Base-by-base conservation (phyloP, 2,888 invertebrate genomes). In the Chesias legatella region DNA sequence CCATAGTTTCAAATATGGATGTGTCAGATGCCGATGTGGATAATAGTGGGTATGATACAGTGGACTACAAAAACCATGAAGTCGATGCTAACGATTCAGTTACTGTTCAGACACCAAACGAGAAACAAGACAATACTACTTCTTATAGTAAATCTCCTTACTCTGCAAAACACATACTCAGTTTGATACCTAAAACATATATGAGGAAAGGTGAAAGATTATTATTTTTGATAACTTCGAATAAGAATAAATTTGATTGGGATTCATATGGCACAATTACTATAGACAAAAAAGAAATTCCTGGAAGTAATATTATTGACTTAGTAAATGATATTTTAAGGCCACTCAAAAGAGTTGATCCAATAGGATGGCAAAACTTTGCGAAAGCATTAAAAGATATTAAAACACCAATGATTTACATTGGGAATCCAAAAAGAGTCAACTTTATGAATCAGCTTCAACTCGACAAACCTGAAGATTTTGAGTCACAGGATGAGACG, bases 361-460 rank as follows among this genome's bases (percentile, higher is more conserved):
- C 64, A 13, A 39, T 36, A 24, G 63, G 65, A 2, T 63, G 60
- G 60, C 33, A 51, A 40, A n/a, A 38, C 24, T 62, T 62, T 50
- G 42, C 50, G 11, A 40, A 11, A 8, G 40, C 40, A 27, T 53
- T 61, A 24, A 56, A 53, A 20, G 51, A 60, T 9, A 42, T 60
- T 4, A 30, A 43, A 33, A 50, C 53, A 36, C 57, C 58, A 11
- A 8, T 54, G 1, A 47, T 37, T 31, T 63, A 49, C 24, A 53
- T 63, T 23, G 60, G 60, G 10, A 63, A 60, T 23, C 47, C 56
- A 8, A 53, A 35, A 24, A 50, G 51, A 42, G 9, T 11, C n/a
- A 29, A 43, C 25, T 49, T 10, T 51, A 47, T 46, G 21, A 36
- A 43, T 9, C 20, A 43, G 5, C 28, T 37, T 7, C 23, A 13